A percentile compares a stretch with the other conserved stretches of the same genome.
These are phyloP conservation scores for Geopemphigus sp. DNA, from an alignment of 1,140 invertebrate species.

Conservation along the genomic window DNA sequence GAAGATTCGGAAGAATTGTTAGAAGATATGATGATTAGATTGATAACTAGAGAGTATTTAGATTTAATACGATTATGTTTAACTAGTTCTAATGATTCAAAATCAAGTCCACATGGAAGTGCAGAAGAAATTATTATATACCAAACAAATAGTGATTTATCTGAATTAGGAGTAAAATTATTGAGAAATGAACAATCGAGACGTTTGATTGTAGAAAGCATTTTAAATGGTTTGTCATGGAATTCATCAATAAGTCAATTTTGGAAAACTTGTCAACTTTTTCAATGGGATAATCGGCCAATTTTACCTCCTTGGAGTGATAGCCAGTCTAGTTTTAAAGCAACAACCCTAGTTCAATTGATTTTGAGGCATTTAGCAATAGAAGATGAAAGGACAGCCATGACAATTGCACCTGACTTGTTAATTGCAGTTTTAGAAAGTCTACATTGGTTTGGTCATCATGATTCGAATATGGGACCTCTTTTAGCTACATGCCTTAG, in stretches of 20 bases:
- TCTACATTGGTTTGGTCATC: slow-evolving; percentile 45
- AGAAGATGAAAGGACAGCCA: slow-evolving; percentile 33
- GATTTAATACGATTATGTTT: slow-evolving; percentile 74
- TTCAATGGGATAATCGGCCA: slow-evolving; percentile 37
- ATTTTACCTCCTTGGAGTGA: slow-evolving; percentile 31
- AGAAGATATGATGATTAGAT: slow-evolving; percentile 82
- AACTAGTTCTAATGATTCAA: slow-evolving; percentile 57
- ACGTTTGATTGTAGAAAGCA: slow-evolving; percentile 35
- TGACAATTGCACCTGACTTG: slow-evolving; percentile 41
- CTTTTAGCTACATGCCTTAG: slow-evolving; percentile 32
- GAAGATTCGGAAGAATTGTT: slow-evolving; percentile 69
- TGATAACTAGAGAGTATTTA: slow-evolving; percentile 82
- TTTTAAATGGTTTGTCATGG: slow-evolving; percentile 40
- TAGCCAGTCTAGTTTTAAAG: slow-evolving; percentile 41
- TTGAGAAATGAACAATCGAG: slow-evolving; percentile 56
- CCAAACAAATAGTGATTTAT: slow-evolving; percentile 35
- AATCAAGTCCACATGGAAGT: slow-evolving; percentile 50
- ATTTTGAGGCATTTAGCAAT: slow-evolving; percentile 16
- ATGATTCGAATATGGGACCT: slow-evolving; percentile 39
- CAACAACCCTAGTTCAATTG: slow-evolving; percentile 9
- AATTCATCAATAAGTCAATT: slow-evolving; percentile 42
- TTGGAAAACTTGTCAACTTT: slow-evolving; percentile 43
- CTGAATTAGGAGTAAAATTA: slow-evolving; percentile 68
- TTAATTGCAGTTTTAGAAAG: slow-evolving; percentile 41
- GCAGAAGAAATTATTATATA: slow-evolving; percentile 29